A percentile compares a stretch with the other conserved stretches of the same genome.
Evolutionary conservation across 2,797 vertebrate genomes (phyloP).

Genomic region (Choloepus didactylus): DNA sequence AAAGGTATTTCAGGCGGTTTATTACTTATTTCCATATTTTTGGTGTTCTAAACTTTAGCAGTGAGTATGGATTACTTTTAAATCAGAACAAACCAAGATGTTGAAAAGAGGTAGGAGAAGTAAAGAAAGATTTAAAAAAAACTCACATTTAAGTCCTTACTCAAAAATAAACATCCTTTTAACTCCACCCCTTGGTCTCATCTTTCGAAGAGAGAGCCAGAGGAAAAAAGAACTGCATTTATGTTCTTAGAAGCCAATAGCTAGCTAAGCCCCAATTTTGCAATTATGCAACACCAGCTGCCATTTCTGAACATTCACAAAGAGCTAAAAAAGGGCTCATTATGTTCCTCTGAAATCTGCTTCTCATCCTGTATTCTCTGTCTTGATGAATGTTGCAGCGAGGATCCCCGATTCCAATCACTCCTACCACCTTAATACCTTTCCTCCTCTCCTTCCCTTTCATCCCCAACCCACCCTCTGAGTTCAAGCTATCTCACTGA

Average conservation of each 20-base stretch:
- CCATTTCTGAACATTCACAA: conserved; percentile 72
- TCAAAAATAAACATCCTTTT: background rate
- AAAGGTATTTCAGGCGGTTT: background rate
- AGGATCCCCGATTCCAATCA: background rate
- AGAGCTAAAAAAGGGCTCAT: conserved; percentile 68
- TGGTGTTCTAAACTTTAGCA: conserved; percentile 26
- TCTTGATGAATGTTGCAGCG: background rate
- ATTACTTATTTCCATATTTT: background rate
- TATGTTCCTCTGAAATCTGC: conserved; percentile 68
- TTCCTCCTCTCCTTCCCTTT: too few species aligned
- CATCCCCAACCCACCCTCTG: background rate
- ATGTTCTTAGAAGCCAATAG: conserved; percentile 68
- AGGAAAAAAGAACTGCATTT: conserved; percentile 13
- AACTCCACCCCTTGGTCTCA: background rate
- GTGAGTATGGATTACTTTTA: background rate
- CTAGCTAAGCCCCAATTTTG: conserved; percentile 61
- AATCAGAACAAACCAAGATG: conserved; percentile 18
- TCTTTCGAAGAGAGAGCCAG: conserved; percentile 52
- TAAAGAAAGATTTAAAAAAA: conserved; percentile 48
- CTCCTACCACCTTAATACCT: background rate
- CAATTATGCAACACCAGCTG: conserved; percentile 74
- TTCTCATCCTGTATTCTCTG: conserved; percentile 41
- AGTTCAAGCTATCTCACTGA: background rate
- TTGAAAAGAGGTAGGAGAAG: background rate
- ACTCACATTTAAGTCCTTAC: background rate